A percentile compares a stretch with the other conserved stretches of the same genome.
These are phyloP conservation scores for Eutrigla gurnardus DNA, from an alignment of 2,797 vertebrate species.

Conservation along the genomic window DNA sequence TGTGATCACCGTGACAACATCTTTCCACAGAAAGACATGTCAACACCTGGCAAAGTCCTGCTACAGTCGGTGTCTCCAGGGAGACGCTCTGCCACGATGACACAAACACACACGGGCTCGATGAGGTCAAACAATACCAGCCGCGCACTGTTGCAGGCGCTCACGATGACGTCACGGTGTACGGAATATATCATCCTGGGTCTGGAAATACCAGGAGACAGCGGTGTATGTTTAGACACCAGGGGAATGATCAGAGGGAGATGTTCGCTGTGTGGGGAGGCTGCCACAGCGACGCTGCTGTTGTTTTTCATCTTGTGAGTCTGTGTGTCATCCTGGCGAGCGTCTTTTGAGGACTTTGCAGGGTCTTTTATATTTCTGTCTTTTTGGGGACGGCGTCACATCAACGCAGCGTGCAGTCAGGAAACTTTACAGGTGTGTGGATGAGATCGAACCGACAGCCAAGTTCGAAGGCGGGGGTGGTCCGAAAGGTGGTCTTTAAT, in stretches of 20 bases:
- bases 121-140: not conserved
- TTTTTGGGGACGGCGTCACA: too few relatives aligned
- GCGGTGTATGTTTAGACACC: constrained; percentile 2
- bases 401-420: too few relatives aligned
- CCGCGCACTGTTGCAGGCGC: not conserved
- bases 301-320: too few relatives aligned
- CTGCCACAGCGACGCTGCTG: not conserved
- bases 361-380: too few relatives aligned
- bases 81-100: constrained; percentile 1
- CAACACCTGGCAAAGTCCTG: not conserved
- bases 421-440: not conserved
- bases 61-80: not conserved
- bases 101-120: not conserved
- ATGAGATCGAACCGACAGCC: not conserved
- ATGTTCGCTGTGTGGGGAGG: not conserved
- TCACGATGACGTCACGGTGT: not conserved
- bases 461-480: not conserved
- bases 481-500: constrained; percentile 17
- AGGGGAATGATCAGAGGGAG: too few relatives aligned
- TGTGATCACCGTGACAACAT: not conserved
- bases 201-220: constrained; percentile 17
- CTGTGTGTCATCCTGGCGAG: too few relatives aligned
- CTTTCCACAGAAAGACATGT: too few relatives aligned
- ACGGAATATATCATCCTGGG: constrained; percentile 1
- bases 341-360: too few relatives aligned